Conservation (phyloP, 2,797 vertebrate species). For the Molossus molossus region DNA sequence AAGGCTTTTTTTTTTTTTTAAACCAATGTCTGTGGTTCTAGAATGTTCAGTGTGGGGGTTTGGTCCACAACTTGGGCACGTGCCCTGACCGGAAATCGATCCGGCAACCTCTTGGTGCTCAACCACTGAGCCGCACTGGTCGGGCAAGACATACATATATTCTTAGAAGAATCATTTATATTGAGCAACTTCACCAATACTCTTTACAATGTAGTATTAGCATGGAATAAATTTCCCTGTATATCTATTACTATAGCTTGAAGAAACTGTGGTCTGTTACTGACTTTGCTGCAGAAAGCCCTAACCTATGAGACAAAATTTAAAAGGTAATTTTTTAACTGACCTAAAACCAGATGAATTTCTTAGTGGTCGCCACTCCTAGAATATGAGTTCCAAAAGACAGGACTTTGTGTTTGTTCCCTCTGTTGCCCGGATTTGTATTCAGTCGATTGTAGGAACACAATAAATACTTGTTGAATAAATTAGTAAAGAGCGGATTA, state of each 20-base stretch:
- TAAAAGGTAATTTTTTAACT: neutral
- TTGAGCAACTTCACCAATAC: neutral
- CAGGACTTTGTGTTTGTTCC: neutral
- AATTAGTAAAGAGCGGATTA: constrained; percentile 15
- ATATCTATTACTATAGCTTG: neutral
- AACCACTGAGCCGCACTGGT: too few species aligned
- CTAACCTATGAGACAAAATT: constrained; percentile 11
- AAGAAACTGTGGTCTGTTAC: neutral
- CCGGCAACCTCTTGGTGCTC: too few species aligned
- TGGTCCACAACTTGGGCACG: too few species aligned
- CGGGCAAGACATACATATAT: neutral
- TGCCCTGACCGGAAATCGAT: too few species aligned
- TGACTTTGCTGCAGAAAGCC: neutral
- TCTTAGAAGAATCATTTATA: constrained; percentile 29
- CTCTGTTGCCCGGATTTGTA: neutral
- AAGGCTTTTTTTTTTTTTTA: neutral
- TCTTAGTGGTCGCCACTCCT: neutral
- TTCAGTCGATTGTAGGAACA: neutral
- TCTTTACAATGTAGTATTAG: neutral
- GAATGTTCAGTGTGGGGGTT: neutral
- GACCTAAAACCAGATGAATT: constrained; percentile 29
- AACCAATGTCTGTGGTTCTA: neutral
- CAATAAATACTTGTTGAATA: neutral
- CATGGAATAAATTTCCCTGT: neutral
- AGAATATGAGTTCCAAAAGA: neutral